These are phyloP conservation scores for Phlogophora meticulosa DNA, from an alignment of 2,888 invertebrate species.

Conservation along the genomic window DNA sequence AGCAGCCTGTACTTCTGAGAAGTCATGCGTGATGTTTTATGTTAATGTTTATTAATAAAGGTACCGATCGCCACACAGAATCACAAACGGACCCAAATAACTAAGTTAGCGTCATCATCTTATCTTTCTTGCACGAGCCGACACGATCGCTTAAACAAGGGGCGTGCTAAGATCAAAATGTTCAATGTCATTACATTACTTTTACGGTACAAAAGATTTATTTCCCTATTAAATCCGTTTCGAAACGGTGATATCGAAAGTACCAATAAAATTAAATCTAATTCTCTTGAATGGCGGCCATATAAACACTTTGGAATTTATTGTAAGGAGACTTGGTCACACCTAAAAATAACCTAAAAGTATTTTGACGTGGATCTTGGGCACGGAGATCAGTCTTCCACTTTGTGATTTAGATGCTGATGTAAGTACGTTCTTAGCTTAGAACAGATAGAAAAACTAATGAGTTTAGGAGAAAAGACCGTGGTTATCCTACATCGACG, in stretches of 20 bases:
- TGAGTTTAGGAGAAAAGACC: too few species aligned
- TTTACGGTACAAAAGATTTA: constrained; percentile 50
- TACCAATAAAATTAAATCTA: constrained; percentile 53
- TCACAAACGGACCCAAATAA: background rate
- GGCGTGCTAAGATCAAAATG: constrained; percentile 18
- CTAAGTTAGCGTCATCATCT: background rate
- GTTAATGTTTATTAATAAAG: too few species aligned
- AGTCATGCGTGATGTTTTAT: too few species aligned
- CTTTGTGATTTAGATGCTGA: background rate
- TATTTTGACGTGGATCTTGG: constrained; percentile 1
- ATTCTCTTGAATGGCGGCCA: constrained; percentile 35
- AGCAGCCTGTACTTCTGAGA: too few species aligned
- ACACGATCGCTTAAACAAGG: constrained; percentile 6
- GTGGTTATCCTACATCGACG: too few species aligned
- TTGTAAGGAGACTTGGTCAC: constrained; percentile 37
- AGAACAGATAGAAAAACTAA: too few species aligned
- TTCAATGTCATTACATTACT: constrained; percentile 24
- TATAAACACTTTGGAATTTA: constrained; percentile 46
- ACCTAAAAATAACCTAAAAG: constrained; percentile 20
- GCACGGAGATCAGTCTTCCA: background rate
- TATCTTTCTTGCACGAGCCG: background rate
- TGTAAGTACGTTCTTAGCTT: background rate
- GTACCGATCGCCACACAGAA: background rate
- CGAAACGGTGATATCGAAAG: constrained; percentile 41
- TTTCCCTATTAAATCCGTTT: constrained; percentile 50